Percentiles rank a stretch among this genome's conserved stretches.
phyloP scores from a whole-genome alignment of 2,797 vertebrate genomes.

The Monodelphis domestica region DNA sequence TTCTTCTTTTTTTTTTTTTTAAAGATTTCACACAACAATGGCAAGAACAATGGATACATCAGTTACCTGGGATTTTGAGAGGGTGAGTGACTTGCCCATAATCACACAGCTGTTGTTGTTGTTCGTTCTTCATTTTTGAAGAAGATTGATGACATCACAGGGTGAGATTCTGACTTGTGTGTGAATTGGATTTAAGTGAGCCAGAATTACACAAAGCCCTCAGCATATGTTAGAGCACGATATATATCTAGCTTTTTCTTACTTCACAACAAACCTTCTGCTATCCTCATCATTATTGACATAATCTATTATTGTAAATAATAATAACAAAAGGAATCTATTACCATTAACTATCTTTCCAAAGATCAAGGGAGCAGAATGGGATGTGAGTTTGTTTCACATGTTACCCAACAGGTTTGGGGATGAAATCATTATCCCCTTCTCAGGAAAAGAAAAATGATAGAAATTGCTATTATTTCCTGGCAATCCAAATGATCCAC shows the following conservation, averaged over 20 bases:
- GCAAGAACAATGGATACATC: background rate
- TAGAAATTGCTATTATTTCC: accelerated
- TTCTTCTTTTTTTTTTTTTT: background rate
- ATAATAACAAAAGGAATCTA: background rate
- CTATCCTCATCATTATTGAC: background rate
- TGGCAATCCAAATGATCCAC: accelerated
- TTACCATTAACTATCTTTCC: background rate
- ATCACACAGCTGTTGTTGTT: background rate
- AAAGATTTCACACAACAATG: background rate
- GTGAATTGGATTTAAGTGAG: too few relatives aligned
- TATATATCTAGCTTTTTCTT: background rate
- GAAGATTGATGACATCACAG: too few relatives aligned
- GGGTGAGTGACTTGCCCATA: background rate
- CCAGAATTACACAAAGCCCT: too few relatives aligned
- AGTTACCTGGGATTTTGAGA: background rate
- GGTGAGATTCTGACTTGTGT: too few relatives aligned
- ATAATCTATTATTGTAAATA: background rate
- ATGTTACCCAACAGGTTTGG: accelerated
- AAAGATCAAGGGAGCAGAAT: background rate
- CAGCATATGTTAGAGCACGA: background rate
- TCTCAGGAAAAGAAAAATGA: background rate
- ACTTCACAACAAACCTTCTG: background rate
- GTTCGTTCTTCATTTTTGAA: too few relatives aligned
- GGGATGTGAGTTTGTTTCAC: background rate
- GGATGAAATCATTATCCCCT: background rate